Percentiles rank a stretch among this genome's conserved stretches.
These are phyloP conservation scores for rat (Rattus norvegicus) DNA, from an alignment of 2,113 vertebrate genomes.

Conservation along the genomic window GRCr8 NC_086023.1:102802001-102802500, in stretches of 20 bases:
- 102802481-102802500: background rate
- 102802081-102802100: background rate
- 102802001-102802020: background rate
- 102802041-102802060: constrained; percentile 12
- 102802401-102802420: background rate
- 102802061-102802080: background rate
- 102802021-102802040: background rate
- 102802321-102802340: background rate
- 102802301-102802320: background rate
- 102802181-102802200: background rate
- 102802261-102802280: background rate
- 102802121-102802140: background rate
- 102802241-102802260: background rate
- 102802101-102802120: background rate
- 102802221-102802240: background rate
- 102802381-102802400: background rate
- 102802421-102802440: background rate
- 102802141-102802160: background rate
- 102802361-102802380: background rate
- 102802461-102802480: background rate
- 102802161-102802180: background rate
- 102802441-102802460: background rate
- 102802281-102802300: background rate
- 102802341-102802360: background rate
- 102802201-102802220: background rate